A percentile compares a stretch with the other conserved stretches of the same genome.
Evolutionary conservation across 2,113 vertebrate species (phyloP).

Genomic region (Dunckerocampus dactyliophorus): DNA sequence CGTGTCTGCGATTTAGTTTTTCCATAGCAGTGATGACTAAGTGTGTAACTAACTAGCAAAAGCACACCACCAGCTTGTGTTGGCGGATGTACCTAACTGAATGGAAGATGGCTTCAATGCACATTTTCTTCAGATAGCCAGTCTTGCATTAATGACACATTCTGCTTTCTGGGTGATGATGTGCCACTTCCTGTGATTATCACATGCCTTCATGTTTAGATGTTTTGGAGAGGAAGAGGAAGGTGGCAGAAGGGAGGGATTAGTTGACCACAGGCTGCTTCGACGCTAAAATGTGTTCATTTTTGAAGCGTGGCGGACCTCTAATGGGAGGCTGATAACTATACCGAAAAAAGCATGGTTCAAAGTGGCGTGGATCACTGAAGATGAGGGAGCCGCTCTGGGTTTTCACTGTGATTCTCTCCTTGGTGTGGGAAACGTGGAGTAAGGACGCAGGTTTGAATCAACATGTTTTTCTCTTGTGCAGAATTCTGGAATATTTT

Average conservation of each 20-base stretch:
- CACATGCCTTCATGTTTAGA: background rate
- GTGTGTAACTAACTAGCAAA: background rate
- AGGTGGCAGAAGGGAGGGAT: background rate
- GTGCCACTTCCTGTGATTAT: background rate
- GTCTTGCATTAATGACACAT: background rate
- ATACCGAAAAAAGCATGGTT: background rate
- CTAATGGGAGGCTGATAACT: background rate
- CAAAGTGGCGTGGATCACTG: slow-evolving; percentile 6
- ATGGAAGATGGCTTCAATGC: no score
- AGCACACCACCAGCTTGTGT: background rate
- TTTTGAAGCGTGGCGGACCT: background rate
- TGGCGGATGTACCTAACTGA: background rate
- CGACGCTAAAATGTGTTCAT: background rate
- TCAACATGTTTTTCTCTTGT: background rate
- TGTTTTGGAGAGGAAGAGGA: background rate
- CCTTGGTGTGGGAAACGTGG: slow-evolving; percentile 25
- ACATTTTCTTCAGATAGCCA: no score
- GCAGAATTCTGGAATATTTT: no score
- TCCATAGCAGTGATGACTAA: background rate
- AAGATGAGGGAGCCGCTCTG: slow-evolving; percentile 23
- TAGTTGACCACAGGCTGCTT: background rate
- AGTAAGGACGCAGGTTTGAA: slow-evolving; percentile 49
- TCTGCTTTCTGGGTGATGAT: background rate
- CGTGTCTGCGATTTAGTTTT: background rate
- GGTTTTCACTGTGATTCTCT: slow-evolving; percentile 16